phyloP scores from a whole-genome alignment of 1,140 invertebrate species.

The Rhizoglyphus robini region DNA sequence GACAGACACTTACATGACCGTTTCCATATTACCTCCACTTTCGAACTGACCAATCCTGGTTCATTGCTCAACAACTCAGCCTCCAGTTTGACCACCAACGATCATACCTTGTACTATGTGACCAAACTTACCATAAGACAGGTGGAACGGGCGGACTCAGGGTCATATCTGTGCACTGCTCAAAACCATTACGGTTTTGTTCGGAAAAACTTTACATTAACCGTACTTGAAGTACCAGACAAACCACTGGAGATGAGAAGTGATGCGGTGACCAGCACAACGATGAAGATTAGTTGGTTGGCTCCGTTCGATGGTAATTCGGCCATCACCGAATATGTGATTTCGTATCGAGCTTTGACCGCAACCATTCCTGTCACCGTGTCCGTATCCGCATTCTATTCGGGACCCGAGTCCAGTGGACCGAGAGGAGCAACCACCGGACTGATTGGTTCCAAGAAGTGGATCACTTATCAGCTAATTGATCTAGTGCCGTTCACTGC shows the following conservation, averaged over 20 bases:
- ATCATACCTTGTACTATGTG: slow-evolving; percentile 8
- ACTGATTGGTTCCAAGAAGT: not conserved
- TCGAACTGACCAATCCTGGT: not conserved
- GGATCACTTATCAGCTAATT: slow-evolving; percentile 1
- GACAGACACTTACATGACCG: not conserved
- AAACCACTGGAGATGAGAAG: slow-evolving; percentile 29
- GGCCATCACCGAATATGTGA: slow-evolving; percentile 55
- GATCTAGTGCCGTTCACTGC: slow-evolving; percentile 6
- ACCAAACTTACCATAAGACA: slow-evolving; percentile 1
- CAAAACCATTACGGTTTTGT: not conserved
- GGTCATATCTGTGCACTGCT: slow-evolving; percentile 7
- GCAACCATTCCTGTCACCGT: slow-evolving; percentile 39
- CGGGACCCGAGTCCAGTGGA: not conserved
- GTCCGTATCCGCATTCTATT: not conserved
- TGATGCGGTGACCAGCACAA: slow-evolving; percentile 27
- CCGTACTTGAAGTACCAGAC: slow-evolving; percentile 32
- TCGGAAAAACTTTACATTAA: slow-evolving; percentile 16
- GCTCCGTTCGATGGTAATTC: slow-evolving; percentile 59
- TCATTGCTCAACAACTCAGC: not conserved
- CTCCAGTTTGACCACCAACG: slow-evolving; percentile 12
- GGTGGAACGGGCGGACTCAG: not conserved
- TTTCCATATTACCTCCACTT: slow-evolving; percentile 1
- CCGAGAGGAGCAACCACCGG: not conserved
- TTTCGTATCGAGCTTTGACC: slow-evolving; percentile 67
- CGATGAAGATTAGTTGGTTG: slow-evolving; percentile 29